Percentiles rank a stretch among this genome's conserved stretches.
These are phyloP conservation scores for Dendrocopos noguchii DNA, from an alignment of 2,113 vertebrate genomes.

Conservation along the genomic window DNA sequence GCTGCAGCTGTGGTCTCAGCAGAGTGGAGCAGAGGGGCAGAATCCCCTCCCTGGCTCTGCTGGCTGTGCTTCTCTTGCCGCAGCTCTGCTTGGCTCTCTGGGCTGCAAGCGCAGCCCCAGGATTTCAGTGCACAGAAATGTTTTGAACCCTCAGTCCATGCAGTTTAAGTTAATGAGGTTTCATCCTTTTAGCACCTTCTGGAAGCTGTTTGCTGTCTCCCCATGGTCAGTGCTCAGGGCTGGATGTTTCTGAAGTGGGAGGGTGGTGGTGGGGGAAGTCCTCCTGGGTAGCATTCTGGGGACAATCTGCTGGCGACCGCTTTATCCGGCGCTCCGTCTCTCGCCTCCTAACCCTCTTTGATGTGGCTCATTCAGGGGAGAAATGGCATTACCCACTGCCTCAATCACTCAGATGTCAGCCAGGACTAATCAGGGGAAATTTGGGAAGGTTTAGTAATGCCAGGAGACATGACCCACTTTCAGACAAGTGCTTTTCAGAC, in stretches of 20 bases:
- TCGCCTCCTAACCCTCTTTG: constrained; percentile 3
- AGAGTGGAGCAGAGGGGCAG: no score
- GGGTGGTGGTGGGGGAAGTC: not conserved
- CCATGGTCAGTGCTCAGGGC: accelerated
- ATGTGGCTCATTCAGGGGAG: constrained; percentile 58
- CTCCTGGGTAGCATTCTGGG: not conserved
- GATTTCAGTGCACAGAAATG: accelerated
- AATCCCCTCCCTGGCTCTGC: no score
- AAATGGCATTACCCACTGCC: constrained; percentile 54
- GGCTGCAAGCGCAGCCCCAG: no score
- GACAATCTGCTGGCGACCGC: not conserved
- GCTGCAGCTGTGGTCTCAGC: no score
- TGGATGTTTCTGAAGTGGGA: not conserved
- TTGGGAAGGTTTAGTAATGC: constrained; percentile 63
- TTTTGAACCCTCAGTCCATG: not conserved
- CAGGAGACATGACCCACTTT: constrained; percentile 68
- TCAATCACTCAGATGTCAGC: constrained; percentile 47
- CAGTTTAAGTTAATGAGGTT: no score
- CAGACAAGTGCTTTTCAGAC: constrained; percentile 37
- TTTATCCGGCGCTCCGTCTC: not conserved
- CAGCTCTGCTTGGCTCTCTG: no score
- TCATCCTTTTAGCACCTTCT: not conserved
- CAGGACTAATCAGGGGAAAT: constrained; percentile 56
- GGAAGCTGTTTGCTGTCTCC: not conserved
- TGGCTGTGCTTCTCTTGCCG: no score